phyloP scores from a whole-genome alignment of 2,888 invertebrate genomes.

The Cheilosia grossa region DNA sequence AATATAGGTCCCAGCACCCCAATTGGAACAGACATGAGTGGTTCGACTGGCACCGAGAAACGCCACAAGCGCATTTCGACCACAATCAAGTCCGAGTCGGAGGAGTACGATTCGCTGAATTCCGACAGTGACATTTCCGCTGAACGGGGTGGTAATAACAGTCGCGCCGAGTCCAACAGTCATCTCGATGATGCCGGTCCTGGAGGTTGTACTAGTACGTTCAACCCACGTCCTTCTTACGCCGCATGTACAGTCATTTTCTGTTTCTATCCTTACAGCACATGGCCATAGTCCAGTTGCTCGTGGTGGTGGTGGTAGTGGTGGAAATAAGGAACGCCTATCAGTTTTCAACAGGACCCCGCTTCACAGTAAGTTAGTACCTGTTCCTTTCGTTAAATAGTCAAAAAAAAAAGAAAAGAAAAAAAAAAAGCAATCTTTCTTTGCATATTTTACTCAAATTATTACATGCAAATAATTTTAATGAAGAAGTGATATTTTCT shows the following conservation, averaged over 20 bases:
- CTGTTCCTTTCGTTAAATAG: conserved; percentile 79
- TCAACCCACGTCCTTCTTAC: not conserved
- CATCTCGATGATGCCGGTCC: conserved; percentile 84
- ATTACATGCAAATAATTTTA: conserved; percentile 2
- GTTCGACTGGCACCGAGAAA: conserved; percentile 79
- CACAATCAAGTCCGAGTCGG: conserved; percentile 85
- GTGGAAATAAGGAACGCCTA: conserved; percentile 83
- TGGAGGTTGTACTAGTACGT: conserved; percentile 76
- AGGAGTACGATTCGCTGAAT: conserved; percentile 85
- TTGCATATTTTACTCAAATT: conserved; percentile 22
- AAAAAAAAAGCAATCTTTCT: conserved; percentile 6
- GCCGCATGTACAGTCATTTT: not conserved
- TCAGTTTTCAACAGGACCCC: conserved; percentile 84
- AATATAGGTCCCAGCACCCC: conserved; percentile 74
- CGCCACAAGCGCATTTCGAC: conserved; percentile 84
- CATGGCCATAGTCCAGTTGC: conserved; percentile 82
- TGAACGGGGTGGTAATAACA: conserved; percentile 83
- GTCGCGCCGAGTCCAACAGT: conserved; percentile 84
- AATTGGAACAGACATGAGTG: conserved; percentile 75
- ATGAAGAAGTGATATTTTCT: not conserved
- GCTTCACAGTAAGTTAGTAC: conserved; percentile 87
- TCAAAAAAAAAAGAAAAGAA: not conserved
- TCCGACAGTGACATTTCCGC: conserved; percentile 84
- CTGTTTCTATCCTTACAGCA: conserved; percentile 70
- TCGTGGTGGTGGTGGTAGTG: conserved; percentile 69